Evolutionary conservation across 2,113 vertebrate species (phyloP).

Genomic region (Neomonachus schauinslandi): DNA sequence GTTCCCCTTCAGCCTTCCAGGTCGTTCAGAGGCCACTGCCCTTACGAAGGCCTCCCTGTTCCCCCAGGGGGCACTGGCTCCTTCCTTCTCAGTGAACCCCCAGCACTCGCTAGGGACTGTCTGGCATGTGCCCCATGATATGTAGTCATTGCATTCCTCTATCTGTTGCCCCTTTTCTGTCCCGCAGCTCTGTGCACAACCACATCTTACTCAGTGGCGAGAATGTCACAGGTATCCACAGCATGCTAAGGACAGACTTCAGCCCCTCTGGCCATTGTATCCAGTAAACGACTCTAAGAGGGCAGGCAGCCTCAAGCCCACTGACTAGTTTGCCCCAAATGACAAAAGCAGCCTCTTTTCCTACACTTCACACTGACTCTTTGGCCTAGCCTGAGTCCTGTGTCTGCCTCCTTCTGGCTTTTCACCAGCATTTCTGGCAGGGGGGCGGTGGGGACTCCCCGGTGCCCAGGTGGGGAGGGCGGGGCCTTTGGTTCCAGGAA

Average conservation of each 20-base stretch:
- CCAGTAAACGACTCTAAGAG: not conserved
- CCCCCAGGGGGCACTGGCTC: not conserved
- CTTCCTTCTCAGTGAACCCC: not conserved
- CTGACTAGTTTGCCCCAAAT: not conserved
- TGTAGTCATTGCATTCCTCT: not conserved
- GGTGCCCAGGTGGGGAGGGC: slow-evolving; percentile 54
- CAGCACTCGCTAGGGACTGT: not conserved
- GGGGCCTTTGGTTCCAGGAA: slow-evolving; percentile 69
- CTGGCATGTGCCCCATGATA: not conserved
- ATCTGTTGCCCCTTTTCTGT: not conserved
- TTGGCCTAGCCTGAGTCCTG: not conserved
- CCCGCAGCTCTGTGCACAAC: not conserved
- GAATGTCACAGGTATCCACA: not conserved
- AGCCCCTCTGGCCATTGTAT: not conserved
- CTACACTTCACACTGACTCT: not conserved
- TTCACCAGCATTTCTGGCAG: not conserved
- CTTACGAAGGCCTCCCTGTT: not conserved
- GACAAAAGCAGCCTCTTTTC: slow-evolving; percentile 29
- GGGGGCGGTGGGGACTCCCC: slow-evolving; percentile 45
- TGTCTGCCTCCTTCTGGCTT: slow-evolving; percentile 48
- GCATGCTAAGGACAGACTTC: not conserved
- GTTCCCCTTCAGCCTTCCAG: not conserved
- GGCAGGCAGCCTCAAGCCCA: not conserved
- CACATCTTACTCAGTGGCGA: not conserved
- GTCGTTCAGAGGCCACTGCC: not conserved